Evolutionary conservation across 2,113 vertebrate species (phyloP).

Genomic region (Empidonax alnorum): DNA sequence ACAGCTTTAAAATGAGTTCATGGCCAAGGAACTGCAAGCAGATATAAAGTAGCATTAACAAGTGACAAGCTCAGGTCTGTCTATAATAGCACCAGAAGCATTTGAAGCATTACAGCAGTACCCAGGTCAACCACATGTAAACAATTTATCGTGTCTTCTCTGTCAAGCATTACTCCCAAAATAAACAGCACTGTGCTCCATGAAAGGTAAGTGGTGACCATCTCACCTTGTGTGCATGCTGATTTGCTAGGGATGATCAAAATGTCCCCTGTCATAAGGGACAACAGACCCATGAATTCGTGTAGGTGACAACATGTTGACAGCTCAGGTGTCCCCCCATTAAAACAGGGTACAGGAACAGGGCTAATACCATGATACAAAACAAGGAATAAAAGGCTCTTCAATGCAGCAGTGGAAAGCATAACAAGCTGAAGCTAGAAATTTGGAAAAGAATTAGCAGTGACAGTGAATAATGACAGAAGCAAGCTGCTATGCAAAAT

Average conservation of each 20-base stretch:
- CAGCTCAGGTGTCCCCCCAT: neutral
- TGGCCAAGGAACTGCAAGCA: neutral
- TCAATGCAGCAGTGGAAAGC: neutral
- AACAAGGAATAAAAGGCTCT: neutral
- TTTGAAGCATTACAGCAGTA: neutral
- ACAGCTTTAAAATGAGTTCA: neutral
- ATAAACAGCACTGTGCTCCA: neutral
- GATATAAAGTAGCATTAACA: neutral
- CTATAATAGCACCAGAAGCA: neutral
- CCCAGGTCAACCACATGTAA: neutral
- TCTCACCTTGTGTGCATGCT: neutral
- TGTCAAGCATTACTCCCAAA: neutral
- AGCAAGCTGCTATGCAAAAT: constrained; percentile 12
- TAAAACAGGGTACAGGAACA: neutral
- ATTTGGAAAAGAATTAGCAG: constrained; percentile 18
- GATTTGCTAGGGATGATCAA: neutral
- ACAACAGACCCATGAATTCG: accelerated
- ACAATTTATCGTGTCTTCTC: neutral
- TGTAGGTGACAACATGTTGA: neutral
- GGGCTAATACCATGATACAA: neutral
- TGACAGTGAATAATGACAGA: constrained; percentile 6
- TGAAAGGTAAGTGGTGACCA: neutral
- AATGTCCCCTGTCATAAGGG: neutral
- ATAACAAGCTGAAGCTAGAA: constrained; percentile 1
- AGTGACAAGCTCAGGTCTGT: neutral